Base-by-base conservation (phyloP, 2,888 invertebrate species). In the Serripes groenlandicus region DNA sequence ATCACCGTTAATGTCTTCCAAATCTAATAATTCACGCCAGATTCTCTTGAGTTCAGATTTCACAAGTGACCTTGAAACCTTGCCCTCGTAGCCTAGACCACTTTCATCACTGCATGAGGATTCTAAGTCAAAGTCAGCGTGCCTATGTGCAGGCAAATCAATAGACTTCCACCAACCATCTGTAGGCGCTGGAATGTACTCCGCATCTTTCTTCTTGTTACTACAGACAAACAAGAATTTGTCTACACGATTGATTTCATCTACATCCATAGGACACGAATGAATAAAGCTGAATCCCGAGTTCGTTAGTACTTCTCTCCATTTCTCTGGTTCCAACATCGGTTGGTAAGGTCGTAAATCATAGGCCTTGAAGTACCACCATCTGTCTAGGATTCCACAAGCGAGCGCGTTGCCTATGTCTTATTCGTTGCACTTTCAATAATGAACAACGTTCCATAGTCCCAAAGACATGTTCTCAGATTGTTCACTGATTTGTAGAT, bases 11-110 rank as follows among this genome's bases (percentile, higher is more conserved):
- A 75, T 66, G 5, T 75, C 54, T 15, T 75, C 52, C 15, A 75
- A 21, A 28, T 60, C 75, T 21, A 75, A 34, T 32, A 75, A 21
- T 49, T 75, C 75, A 42, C 66, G 54, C 75, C 75, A 75, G n/a
- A 75, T 75, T 32, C 60, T 62, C 34, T 75, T 75, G 9, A 75
- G 32, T 42, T 75, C 75, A 11, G 28, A 30, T n/a, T 75, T 35
- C 7, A 75, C 75, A 15, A 64, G 32, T 18, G 64, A 64, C 15
- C 15, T 56, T 23, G 56, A 56, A 26, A 56, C 56, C 11, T 26
- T 26, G 23, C 28, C 23, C 1, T 56, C 56, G 11, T 56, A 21
- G 11, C 56, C 56, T 26, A 56, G 56, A 11, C 56, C 56, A 26
- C 56, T 56, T 56, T 56, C 56, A 56, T 56, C 28, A 56, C 56